phyloP scores from a whole-genome alignment of 2,888 invertebrate genomes.

The Eugnorisma glareosa region DNA sequence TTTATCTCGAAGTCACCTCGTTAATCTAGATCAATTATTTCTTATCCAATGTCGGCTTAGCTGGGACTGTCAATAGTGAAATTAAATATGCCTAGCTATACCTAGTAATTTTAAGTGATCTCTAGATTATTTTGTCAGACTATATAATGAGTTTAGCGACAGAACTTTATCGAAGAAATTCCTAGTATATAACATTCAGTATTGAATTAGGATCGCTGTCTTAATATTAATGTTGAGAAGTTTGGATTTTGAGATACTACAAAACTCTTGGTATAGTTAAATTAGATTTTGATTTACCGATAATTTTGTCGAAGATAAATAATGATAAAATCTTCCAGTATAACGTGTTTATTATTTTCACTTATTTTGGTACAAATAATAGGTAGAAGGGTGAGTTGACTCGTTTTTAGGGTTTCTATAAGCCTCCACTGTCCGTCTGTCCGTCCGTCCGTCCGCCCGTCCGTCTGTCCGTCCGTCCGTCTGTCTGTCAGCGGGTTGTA shows the following conservation, averaged over 20 bases:
- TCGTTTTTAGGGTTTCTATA: no score
- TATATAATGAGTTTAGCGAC: slow-evolving; percentile 29
- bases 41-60: background rate
- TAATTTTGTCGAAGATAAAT: background rate
- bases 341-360: background rate
- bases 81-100: slow-evolving; percentile 13
- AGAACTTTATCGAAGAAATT: slow-evolving; percentile 26
- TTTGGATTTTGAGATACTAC: slow-evolving; percentile 4
- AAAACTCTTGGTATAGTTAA: background rate
- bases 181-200: slow-evolving; percentile 24
- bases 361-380: background rate
- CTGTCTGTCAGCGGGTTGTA: no score
- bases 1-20: background rate
- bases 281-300: background rate
- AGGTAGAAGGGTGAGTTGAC: background rate
- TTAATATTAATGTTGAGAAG: background rate
- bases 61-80: slow-evolving; percentile 7
- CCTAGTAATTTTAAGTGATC: slow-evolving; percentile 27
- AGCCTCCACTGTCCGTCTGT: no score
- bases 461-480: no score
- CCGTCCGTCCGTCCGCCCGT: no score
- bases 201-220: slow-evolving; percentile 20
- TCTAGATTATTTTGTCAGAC: slow-evolving; percentile 37
- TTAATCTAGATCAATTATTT: no score
- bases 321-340: background rate